Base-by-base conservation (phyloP, 1,140 invertebrate genomes). In the Caerostris extrusa region DNA sequence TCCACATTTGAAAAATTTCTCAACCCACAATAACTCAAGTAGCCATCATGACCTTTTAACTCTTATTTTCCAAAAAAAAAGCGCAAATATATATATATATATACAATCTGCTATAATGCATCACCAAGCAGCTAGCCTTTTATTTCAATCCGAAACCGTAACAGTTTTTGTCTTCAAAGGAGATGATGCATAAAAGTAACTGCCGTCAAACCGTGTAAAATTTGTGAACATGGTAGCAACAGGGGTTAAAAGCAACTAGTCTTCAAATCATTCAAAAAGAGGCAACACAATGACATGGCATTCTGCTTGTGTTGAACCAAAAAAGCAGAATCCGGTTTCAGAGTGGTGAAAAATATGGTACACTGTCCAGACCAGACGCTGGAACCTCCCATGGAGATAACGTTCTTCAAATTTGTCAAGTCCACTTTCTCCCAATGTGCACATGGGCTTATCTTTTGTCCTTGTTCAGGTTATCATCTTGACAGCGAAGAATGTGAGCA, bases 361-460 rank as follows among this genome's bases (percentile, higher is more conserved):
- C 82, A 58, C 4, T 57, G 82, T 17, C 55, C 82, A 56, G 8
- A 57, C 12, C 17, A 55, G n/a, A 57, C 14, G 53, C 8, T 56
- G n/a, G 19, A 57, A 85, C 82, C 82, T 57, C 82, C 82, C 82
- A 85, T 57, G 2, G 82, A 17, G 82, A 57, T 85, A 77, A 57
- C 56, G 57, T 57, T 85, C 57, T 55, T 85, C 82, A 85, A 85
- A 85, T 85, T 85, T 85, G 82, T 85, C 82, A 85, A 85, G 56
- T 85, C 55, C 71, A 58, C 82, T 85, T 85, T 57, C 19, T 85
- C 57, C 56, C 82, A 85, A 85, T 85, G 82, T 17, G 17, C n/a
- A n/a, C 7, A 10, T 85, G 5, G 10, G 55, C 56, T 12, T 19
- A 19, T 56, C 55, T 57, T 57, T 85, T 58, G 17, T 57, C 5